phyloP scores from a whole-genome alignment of 2,888 invertebrate genomes.

The Rhagium mordax region DNA sequence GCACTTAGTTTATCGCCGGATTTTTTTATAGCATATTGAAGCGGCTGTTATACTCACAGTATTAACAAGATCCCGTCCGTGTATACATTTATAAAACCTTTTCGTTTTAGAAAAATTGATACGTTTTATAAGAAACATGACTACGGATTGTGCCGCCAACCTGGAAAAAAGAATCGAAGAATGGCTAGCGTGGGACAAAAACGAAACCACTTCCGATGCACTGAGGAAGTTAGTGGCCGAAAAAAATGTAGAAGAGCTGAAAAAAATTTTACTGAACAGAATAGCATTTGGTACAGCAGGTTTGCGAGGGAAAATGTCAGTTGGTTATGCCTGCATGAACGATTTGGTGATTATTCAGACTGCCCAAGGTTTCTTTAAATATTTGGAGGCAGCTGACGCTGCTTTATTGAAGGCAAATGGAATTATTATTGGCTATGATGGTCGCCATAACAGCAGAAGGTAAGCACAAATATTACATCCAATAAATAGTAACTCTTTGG shows the following conservation, averaged over 20 bases:
- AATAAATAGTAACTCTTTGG: too few species aligned
- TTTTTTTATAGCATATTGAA: neutral
- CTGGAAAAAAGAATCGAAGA: slow-evolving; percentile 78
- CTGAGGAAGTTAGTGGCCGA: slow-evolving; percentile 75
- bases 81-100: neutral
- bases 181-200: slow-evolving; percentile 86
- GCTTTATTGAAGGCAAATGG: slow-evolving; percentile 78
- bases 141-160: too few species aligned
- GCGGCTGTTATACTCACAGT: neutral
- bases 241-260: slow-evolving; percentile 75
- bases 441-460: slow-evolving; percentile 92
- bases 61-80: neutral
- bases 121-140: neutral
- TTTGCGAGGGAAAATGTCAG: slow-evolving; percentile 91
- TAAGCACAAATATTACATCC: neutral
- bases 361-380: slow-evolving; percentile 88
- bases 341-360: slow-evolving; percentile 97
- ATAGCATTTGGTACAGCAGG: slow-evolving; percentile 95
- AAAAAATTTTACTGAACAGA: slow-evolving; percentile 78
- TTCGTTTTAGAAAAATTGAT: neutral
- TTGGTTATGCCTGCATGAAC: slow-evolving; percentile 95
- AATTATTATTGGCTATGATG: slow-evolving; percentile 93
- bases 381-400: slow-evolving; percentile 77
- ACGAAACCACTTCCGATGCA: slow-evolving; percentile 77
- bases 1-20: neutral